A percentile compares a stretch with the other conserved stretches of the same genome.
Evolutionary conservation across 2,113 vertebrate species (phyloP).

Genomic region (Nyctereutes procyonoides): DNA sequence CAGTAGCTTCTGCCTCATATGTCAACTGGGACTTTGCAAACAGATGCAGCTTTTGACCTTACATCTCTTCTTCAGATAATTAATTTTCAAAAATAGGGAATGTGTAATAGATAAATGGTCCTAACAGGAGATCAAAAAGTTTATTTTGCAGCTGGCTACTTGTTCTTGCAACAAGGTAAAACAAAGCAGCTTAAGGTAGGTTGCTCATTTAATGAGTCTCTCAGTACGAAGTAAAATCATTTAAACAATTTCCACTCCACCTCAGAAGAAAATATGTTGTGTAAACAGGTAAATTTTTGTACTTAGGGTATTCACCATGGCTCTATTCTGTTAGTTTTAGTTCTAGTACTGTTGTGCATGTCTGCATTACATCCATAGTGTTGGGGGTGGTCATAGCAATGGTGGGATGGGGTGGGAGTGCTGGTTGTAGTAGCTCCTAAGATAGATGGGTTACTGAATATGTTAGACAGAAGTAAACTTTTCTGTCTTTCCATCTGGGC

Average conservation of each 20-base stretch:
- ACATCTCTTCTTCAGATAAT: neutral
- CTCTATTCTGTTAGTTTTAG: neutral
- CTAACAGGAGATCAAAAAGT: neutral
- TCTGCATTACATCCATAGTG: fast-evolving
- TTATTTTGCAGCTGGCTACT: neutral
- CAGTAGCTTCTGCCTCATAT: neutral
- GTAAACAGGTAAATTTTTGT: neutral
- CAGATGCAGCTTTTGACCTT: neutral
- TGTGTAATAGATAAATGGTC: neutral
- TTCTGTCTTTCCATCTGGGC: neutral
- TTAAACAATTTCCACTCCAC: neutral
- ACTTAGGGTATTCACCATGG: neutral
- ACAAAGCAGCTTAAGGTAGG: neutral
- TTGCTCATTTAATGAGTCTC: neutral
- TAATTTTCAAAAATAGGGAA: slow-evolving; percentile 9
- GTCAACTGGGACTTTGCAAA: neutral
- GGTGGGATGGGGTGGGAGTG: neutral
- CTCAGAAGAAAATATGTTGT: neutral
- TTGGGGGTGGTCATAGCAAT: neutral
- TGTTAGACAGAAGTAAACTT: neutral
- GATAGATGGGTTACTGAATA: neutral
- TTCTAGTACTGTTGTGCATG: fast-evolving
- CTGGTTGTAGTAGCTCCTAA: neutral
- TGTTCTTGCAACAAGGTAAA: neutral
- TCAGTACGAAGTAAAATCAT: neutral